Base-by-base conservation (phyloP, 2,797 vertebrate species). In the Scleropages formosus region DNA sequence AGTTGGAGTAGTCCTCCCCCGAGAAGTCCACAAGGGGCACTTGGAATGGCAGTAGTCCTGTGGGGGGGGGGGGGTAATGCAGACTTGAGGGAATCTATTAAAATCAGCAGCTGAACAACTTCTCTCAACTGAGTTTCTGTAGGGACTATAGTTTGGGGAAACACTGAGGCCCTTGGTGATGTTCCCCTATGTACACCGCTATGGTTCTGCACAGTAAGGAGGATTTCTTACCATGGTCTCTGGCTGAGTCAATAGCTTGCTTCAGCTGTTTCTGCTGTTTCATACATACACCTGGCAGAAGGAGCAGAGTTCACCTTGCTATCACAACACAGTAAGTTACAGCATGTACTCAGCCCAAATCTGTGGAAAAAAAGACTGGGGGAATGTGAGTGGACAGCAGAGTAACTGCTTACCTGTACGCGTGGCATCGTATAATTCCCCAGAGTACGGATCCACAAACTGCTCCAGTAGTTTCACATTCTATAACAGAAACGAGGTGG, bases 391-490 rank as follows among this genome's bases (percentile, higher is more conserved):
- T 0, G 47, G 18, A n/a, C 18, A 10, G n/a, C 8, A 7, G 53
- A 65, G 24, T 15, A 20, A n/a, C 0, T 8, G 16, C n/a, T 26
- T 75, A 97, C 96, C 96, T 67, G 96, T 98, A 39, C 73, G 88
- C 0, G 91, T 94, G 27, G 94, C 86, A 60, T 97, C 94, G 31
- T 92, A 92, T 47, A 94, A 66, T n/a, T 82, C 26, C 0, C 94
- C 94, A 0, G 93, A 92, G 64, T 97, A 82, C 1, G 94, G 91
- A 39, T 91, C 93, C 22, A 98, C 87, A 73, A 98, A 98, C 87
- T 98, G 96, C 77, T 94, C 86, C 82, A 98, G 82, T 56, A 98
- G 84, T 77, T 95, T 95, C 68, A 97, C 92, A 0, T 98, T 98
- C 96, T 98, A 81, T 0, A 78, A 4, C 76, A 46, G 53, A 56